Conservation (phyloP, 2,888 invertebrate species). For the Pseudanteris insignis region DNA sequence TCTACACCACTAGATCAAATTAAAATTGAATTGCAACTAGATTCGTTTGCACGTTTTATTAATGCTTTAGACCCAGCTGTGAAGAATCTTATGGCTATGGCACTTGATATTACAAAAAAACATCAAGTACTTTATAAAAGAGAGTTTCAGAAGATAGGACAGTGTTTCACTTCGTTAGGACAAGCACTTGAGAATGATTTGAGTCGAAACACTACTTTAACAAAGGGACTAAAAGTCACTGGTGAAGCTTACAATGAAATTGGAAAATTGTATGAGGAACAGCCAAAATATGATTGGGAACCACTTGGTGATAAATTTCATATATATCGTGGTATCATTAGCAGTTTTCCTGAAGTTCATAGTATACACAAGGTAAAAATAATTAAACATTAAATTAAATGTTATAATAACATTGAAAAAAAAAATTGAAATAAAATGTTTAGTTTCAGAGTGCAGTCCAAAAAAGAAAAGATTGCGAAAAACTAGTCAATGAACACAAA, state of each 20-base stretch:
- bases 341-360: slow-evolving; percentile 89
- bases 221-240: slow-evolving; percentile 83
- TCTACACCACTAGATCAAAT: slow-evolving; percentile 76
- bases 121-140: slow-evolving; percentile 85
- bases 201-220: slow-evolving; percentile 70
- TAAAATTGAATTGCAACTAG: slow-evolving; percentile 83
- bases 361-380: slow-evolving; percentile 80
- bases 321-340: slow-evolving; percentile 92
- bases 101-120: slow-evolving; percentile 86
- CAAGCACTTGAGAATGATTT: slow-evolving; percentile 83
- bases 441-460: slow-evolving; percentile 76
- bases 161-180: slow-evolving; percentile 85
- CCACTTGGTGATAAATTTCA: slow-evolving; percentile 90
- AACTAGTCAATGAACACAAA: slow-evolving; percentile 80
- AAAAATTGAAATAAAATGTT: neutral
- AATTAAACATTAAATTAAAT: neutral
- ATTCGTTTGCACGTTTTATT: slow-evolving; percentile 77
- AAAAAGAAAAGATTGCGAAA: slow-evolving; percentile 89
- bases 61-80: slow-evolving; percentile 88
- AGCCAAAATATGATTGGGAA: slow-evolving; percentile 89
- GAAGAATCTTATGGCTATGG: slow-evolving; percentile 81
- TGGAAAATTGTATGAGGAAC: slow-evolving; percentile 88
- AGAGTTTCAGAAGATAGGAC: slow-evolving; percentile 91
- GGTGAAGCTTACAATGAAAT: slow-evolving; percentile 91
- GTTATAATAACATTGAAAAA: neutral